Evolutionary conservation across 2,888 invertebrate species (phyloP).

Genomic region (Rhagium mordax): DNA sequence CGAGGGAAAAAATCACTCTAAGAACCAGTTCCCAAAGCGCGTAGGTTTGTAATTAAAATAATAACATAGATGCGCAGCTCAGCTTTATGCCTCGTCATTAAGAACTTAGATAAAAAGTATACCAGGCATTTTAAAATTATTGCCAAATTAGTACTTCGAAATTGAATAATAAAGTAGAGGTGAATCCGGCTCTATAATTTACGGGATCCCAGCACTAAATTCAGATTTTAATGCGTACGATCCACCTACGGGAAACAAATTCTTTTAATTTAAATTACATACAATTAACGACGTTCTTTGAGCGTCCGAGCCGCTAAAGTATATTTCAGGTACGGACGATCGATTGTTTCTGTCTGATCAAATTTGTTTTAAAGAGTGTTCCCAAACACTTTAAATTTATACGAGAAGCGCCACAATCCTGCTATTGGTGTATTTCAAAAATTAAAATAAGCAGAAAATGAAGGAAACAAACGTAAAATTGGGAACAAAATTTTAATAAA

Average conservation of each 20-base stretch:
- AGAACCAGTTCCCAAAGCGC: conserved; percentile 32
- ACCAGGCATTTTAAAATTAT: conserved; percentile 34
- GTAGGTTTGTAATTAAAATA: conserved; percentile 56
- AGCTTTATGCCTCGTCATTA: conserved; percentile 50
- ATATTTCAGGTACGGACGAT: conserved; percentile 10
- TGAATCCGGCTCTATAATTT: conserved; percentile 16
- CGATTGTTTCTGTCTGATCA: conserved; percentile 4
- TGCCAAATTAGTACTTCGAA: conserved; percentile 39
- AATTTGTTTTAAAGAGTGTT: conserved; percentile 17
- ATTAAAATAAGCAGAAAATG: no score
- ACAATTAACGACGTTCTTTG: conserved; percentile 15
- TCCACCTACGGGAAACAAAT: conserved; percentile 23
- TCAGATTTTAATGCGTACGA: conserved; percentile 7
- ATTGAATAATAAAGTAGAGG: conserved; percentile 35
- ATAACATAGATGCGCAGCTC: conserved; percentile 48
- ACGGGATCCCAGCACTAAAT: conserved; percentile 19
- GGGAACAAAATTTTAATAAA: no score
- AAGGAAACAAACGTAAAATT: no score
- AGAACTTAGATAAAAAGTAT: conserved; percentile 38
- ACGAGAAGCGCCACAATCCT: background rate
- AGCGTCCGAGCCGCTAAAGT: conserved; percentile 12
- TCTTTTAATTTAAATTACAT: conserved; percentile 31
- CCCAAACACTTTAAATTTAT: background rate
- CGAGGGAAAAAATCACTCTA: conserved; percentile 23
- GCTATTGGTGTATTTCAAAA: no score